phyloP scores from a whole-genome alignment of 2,113 vertebrate species.

The Cephalophus harveyi region DNA sequence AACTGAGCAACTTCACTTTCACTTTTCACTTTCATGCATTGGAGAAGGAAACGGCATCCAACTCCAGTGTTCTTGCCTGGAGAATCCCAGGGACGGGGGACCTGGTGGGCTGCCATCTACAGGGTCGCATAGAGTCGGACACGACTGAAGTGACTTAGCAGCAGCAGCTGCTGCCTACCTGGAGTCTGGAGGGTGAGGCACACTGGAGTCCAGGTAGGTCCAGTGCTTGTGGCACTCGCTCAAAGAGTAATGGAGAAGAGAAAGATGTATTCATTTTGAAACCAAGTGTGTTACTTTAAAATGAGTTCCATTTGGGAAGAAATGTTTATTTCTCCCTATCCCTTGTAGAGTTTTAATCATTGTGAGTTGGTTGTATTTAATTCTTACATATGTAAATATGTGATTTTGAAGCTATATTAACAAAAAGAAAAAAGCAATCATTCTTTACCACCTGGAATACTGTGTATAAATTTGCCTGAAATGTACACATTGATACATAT shows the following conservation, averaged over 20 bases:
- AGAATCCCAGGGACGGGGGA: too few species aligned
- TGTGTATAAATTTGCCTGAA: not conserved
- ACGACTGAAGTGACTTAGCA: too few species aligned
- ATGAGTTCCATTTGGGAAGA: not conserved
- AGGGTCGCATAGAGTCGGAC: too few species aligned
- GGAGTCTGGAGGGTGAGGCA: not conserved
- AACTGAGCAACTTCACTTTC: too few species aligned
- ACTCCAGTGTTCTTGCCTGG: too few species aligned
- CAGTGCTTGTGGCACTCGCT: accelerated
- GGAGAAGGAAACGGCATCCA: too few species aligned
- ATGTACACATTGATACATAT: not conserved
- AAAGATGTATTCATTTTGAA: not conserved
- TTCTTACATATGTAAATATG: not conserved
- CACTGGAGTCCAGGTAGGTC: not conserved
- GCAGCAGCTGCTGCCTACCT: not conserved
- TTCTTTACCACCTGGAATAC: not conserved
- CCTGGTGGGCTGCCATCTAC: too few species aligned
- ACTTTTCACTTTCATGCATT: too few species aligned
- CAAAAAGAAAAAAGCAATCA: not conserved
- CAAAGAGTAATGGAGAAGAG: not conserved
- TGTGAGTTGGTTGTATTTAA: not conserved
- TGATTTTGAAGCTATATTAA: not conserved
- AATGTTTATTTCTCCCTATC: not conserved
- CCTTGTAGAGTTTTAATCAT: not conserved
- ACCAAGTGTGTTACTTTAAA: not conserved